Evolutionary conservation across 2,113 vertebrate genomes (phyloP).

Genomic region (Grallaria varia): DNA sequence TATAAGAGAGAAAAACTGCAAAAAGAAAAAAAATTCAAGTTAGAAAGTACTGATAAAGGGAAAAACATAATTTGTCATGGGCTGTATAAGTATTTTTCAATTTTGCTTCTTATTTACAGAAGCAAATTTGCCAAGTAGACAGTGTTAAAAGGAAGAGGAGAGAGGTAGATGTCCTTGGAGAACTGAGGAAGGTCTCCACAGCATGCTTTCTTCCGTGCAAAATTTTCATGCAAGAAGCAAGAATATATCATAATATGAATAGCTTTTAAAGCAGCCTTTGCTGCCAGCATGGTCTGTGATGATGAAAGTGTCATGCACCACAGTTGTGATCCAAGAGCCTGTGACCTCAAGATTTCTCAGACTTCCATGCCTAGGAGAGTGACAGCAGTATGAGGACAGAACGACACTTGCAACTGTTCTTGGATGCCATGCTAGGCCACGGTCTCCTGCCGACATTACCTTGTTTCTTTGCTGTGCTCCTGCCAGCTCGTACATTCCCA

Average conservation of each 20-base stretch:
- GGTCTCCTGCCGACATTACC: not conserved
- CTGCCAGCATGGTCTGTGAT: not conserved
- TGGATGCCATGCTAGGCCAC: not conserved
- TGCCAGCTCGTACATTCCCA: not conserved
- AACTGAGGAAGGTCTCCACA: not conserved
- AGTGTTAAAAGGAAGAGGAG: not conserved
- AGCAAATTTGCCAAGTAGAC: not conserved
- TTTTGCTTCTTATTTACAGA: not conserved
- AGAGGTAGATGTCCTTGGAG: not conserved
- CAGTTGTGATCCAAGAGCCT: not conserved
- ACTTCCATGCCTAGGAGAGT: not conserved
- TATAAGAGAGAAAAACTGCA: not conserved
- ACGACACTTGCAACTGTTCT: not conserved
- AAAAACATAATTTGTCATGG: not conserved
- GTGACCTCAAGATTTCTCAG: not conserved
- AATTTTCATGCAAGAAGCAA: not conserved
- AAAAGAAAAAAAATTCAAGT: not conserved
- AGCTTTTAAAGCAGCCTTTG: not conserved
- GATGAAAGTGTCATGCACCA: not conserved
- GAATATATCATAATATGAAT: not conserved
- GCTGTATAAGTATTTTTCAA: not conserved
- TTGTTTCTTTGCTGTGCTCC: not conserved
- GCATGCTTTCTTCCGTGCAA: not conserved
- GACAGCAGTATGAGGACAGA: not conserved
- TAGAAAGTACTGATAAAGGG: not conserved